phyloP scores from a whole-genome alignment of 2,113 vertebrate species.

The Spilogale gracilis region DNA sequence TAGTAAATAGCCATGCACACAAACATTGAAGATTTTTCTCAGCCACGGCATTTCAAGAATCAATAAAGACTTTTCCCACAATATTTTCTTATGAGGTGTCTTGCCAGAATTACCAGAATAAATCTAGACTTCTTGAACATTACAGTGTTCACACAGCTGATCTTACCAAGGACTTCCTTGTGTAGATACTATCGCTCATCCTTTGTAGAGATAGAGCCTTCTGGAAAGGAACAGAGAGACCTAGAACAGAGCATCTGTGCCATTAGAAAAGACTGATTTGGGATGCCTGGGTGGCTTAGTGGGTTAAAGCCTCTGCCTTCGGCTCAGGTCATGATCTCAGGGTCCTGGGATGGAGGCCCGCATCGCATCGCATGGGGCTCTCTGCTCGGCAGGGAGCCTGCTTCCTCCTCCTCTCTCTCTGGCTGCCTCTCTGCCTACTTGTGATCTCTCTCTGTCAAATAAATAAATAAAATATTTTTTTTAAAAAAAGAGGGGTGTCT shows the following conservation, averaged over 20 bases:
- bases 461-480: too few species aligned
- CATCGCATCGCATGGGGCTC: too few species aligned
- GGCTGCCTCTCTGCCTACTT: too few species aligned
- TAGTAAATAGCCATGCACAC: not conserved
- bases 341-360: too few species aligned
- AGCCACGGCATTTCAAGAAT: not conserved
- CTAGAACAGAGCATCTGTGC: not conserved
- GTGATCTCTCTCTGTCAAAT: too few species aligned
- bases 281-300: too few species aligned
- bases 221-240: not conserved
- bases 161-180: not conserved
- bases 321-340: too few species aligned
- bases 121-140: not conserved
- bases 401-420: too few species aligned
- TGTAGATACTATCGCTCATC: not conserved
- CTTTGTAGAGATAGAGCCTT: not conserved
- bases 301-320: too few species aligned
- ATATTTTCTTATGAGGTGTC: not conserved
- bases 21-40: not conserved
- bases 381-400: too few species aligned
- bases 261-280: not conserved
- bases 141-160: not conserved
- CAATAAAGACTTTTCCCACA: not conserved
- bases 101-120: slow-evolving; percentile 24
- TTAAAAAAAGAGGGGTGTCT: too few species aligned